Conservation (phyloP, 1,140 invertebrate genomes). For the Littorina saxatilis region DNA sequence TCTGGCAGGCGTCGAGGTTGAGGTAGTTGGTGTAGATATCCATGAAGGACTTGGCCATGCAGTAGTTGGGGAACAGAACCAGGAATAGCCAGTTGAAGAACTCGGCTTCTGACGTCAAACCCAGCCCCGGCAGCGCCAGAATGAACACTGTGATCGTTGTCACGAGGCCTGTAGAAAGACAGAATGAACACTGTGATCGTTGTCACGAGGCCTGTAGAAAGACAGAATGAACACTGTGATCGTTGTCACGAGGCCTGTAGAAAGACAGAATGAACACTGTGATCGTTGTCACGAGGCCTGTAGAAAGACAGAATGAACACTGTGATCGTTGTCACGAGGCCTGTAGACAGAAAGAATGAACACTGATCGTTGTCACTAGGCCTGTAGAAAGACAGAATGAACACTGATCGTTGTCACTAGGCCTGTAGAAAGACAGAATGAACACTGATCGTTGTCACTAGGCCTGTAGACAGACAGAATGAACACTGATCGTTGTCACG, state of each 20-base stretch:
- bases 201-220: too few relatives aligned
- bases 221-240: constrained; percentile 64
- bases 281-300: too few relatives aligned
- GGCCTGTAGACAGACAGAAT: background rate
- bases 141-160: constrained; percentile 64
- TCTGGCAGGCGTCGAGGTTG: constrained; percentile 33
- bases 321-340: constrained; percentile 59
- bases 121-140: constrained; percentile 56
- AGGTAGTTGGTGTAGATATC: constrained; percentile 74
- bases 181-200: too few relatives aligned
- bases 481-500: background rate
- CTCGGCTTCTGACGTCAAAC: constrained; percentile 52
- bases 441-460: too few relatives aligned
- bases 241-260: constrained; percentile 62
- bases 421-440: background rate
- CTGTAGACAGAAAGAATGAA: constrained; percentile 43
- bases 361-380: too few relatives aligned
- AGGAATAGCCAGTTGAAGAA: constrained; percentile 69
- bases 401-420: too few relatives aligned
- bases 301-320: constrained; percentile 64
- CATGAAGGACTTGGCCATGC: constrained; percentile 65
- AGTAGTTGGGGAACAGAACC: constrained; percentile 70
- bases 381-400: constrained; percentile 1
- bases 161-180: constrained; percentile 55
- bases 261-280: constrained; percentile 63